Base-by-base conservation (phyloP, 2,888 invertebrate species). In the Parelbella ahira region DNA sequence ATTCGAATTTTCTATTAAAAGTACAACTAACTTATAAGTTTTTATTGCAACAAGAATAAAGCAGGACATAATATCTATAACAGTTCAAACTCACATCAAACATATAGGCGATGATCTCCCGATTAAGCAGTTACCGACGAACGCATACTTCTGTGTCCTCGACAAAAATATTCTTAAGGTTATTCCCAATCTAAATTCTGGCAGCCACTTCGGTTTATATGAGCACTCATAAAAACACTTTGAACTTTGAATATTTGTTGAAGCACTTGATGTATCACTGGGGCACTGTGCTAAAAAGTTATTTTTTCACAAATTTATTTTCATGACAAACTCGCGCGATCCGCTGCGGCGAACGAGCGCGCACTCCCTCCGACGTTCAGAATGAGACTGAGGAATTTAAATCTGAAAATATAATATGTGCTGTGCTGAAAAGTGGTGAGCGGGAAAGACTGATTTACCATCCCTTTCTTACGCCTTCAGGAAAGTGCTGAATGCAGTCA, bases 401-500 rank as follows among this genome's bases (percentile, higher is more conserved):
- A 34, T 45, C 47, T 47, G 47, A 47, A 49, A 42, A 49, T 44
- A 49, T 45, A 43, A 15, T 2, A 47, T 41, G 44, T 29, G 37
- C 32, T 37, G 39, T 33, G 15, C 49, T 30, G 49, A 42, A 42
- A 32, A 27, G 30, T 13, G 30, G 25, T 7, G 24, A 42, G 36
- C 12, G 44, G 28, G 30, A 33, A 3, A 3, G 32, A 7, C 2
- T 10, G 41, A 44, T 34, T n/a, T n/a, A n/a, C n/a, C n/a, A 8
- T 46, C 41, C 12, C 34, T 36, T 7, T 49, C 37, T 19, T 4
- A 12, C 45, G 37, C 34, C 42, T 49, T 47, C 44, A 36, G 42
- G 44, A 46, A 48, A 44, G 24, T 30, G 34, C 42, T 49, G 44
- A 49, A 49, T 49, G 49, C 49, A 49, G 41, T 38, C 44, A 9